phyloP scores from a whole-genome alignment of 2,113 vertebrate species.

The Arenaria interpres region DNA sequence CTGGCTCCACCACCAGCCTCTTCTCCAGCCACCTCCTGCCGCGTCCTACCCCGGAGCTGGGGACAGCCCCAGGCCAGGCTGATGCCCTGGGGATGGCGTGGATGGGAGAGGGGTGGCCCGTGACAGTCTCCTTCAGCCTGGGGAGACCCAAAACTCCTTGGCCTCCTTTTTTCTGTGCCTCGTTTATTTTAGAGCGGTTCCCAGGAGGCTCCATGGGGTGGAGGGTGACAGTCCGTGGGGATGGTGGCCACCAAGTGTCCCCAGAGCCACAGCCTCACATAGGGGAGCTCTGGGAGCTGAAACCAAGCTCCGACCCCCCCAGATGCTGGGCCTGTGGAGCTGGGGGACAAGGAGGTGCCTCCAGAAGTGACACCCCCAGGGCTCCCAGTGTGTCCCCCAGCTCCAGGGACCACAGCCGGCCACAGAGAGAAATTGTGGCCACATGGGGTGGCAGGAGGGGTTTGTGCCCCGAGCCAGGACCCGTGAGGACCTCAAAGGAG shows the following conservation, averaged over 20 bases:
- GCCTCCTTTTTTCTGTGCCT: not conserved
- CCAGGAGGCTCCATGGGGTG: fast-evolving
- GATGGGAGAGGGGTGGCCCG: not conserved
- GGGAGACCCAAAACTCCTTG: not conserved
- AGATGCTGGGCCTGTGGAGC: fast-evolving
- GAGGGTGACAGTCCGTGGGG: not conserved
- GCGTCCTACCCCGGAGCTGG: fast-evolving
- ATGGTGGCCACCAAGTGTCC: fast-evolving
- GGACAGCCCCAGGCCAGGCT: not conserved
- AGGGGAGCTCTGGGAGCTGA: not conserved
- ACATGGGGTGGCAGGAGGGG: fast-evolving
- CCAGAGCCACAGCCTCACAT: not conserved
- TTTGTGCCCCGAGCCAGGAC: not conserved
- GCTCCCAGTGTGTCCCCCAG: fast-evolving
- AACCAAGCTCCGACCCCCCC: fast-evolving
- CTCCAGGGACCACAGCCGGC: not conserved
- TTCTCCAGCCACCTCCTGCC: not conserved
- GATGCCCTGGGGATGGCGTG: fast-evolving
- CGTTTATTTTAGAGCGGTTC: fast-evolving
- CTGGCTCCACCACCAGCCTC: not conserved
- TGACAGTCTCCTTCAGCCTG: fast-evolving
- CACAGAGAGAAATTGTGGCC: not conserved
- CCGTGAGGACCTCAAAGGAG: not conserved
- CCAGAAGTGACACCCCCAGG: fast-evolving
- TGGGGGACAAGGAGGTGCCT: no score